Evolutionary conservation across 2,113 vertebrate species (phyloP), one percentile per base, ranked within the genome.

Genomic region (Strix uralensis): DNA sequence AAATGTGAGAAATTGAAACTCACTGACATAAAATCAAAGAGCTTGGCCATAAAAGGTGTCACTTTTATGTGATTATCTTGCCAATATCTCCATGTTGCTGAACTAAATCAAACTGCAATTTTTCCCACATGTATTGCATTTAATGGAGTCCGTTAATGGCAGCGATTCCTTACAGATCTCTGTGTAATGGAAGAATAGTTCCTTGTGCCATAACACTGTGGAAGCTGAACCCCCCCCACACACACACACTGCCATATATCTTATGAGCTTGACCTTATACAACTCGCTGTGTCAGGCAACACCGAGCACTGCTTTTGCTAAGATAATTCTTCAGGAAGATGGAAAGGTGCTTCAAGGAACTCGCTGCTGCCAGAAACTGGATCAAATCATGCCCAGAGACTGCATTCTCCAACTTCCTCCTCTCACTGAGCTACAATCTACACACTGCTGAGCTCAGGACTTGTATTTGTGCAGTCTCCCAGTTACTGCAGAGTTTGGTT

Each of bases 21-120:
- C 92, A 42, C 97, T 98, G 97, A 98, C 98, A 98, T 98, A 98
- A 98, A 98, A 98, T 98, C 98, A 98, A 98, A 98, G 96, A 97
- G 96, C 97, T 97, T 70, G 92, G 97, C 96, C 96, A 96, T 98
- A 98, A 98, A 98, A 97, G 96, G 96, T 98, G 98, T 98, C 96
- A 89, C 96, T 98, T 98, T 98, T 98, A 98, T 98, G 98, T 96
- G 98, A 98, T 98, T 98, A 98, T 98, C 98, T 98, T 98, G 98
- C 98, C 98, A 98, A 98, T 98, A 98, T 97, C 97, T 97, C 94
- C 86, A 54, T 97, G 96, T 98, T 98, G 96, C 96, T 96, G 97
- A 98, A 98, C 97, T 98, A 98, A 98, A 98, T 98, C 98, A 98
- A 98, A 98, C 91, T 95, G 97, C 97, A 97, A 98, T 98, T 98